These are phyloP conservation scores for Taxidea taxus DNA, from an alignment of 2,113 vertebrate genomes.

Conservation along the genomic window DNA sequence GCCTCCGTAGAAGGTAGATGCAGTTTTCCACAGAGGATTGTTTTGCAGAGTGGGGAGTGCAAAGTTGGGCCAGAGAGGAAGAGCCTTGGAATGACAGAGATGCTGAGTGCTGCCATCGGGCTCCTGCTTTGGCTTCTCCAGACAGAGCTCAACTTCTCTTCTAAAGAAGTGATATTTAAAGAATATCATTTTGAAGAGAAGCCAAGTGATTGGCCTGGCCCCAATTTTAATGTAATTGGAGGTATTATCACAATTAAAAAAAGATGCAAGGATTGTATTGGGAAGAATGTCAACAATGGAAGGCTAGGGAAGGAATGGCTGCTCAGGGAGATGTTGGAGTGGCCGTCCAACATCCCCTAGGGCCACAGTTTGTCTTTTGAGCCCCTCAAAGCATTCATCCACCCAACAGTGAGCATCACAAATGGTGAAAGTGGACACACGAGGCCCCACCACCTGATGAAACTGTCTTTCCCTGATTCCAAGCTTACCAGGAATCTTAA, in stretches of 20 bases:
- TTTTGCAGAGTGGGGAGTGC: not conserved
- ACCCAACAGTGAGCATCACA: rapidly evolving
- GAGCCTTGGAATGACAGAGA: not conserved
- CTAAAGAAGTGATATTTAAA: not conserved
- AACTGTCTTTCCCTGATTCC: not conserved
- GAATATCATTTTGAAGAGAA: not conserved
- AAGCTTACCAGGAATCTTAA: not conserved
- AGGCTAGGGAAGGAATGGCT: not conserved
- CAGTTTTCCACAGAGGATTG: not conserved
- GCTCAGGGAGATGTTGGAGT: rapidly evolving
- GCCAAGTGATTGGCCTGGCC: not conserved
- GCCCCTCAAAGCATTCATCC: not conserved
- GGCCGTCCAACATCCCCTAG: rapidly evolving
- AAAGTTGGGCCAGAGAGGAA: not conserved
- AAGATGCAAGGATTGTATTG: not conserved
- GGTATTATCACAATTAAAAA: not conserved
- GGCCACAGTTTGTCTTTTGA: not conserved
- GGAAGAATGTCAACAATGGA: not conserved
- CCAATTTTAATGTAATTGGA: not conserved
- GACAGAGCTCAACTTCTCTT: not conserved
- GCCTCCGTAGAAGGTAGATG: not conserved
- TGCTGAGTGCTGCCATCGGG: rapidly evolving
- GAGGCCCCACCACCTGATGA: not conserved
- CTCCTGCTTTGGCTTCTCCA: not conserved
- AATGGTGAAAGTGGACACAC: rapidly evolving